Evolutionary conservation across 2,888 invertebrate species (phyloP), one percentile per base, ranked within the genome.

Genomic region (Ctenicera cuprea): DNA sequence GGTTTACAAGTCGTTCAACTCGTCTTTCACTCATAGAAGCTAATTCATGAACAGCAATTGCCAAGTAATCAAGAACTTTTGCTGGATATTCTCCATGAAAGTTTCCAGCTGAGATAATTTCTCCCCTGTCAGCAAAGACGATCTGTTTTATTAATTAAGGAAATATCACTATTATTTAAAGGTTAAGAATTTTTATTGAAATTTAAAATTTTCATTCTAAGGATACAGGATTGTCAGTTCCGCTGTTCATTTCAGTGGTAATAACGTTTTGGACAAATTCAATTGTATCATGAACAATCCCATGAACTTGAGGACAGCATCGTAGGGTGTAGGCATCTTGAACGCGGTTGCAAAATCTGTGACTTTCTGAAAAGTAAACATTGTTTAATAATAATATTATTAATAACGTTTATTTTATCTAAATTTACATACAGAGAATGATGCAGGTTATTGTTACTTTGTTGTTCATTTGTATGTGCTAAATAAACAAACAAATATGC

Each of bases 31-130:
- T 91, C 88, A 92, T 92, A 75, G 89, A 90, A 16, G 91, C 91
- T 77, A 92, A 82, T 82, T 92, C 92, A 77, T 91, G 91, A 0
- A 92, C 88, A 3, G 87, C 92, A 66, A 92, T 92, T 0, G 91
- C 91, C 74, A 93, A 85, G 81, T 90, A 92, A 82, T 92, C 92
- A 63, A 91, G 84, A 1, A 88, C 91, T 85, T 92, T 92, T 9
- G 92, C 92, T 3, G 92, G 92, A 82, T 92, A 92, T 85, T 92
- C 92, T 5, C 92, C 92, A 80, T 92, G 92, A 83, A 92, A 92
- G 83, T 92, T 93, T 54, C 92, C 92, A 4, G 90, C 91, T 5
- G 92, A 91, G 71, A 93, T 90, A 54, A 92, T 91, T 83, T 92
- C 91, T 38, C 88, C 89, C 52, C 89, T 82, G 63, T 90, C 89